These are phyloP conservation scores for Hypocryptadius cinnamomeus DNA, from an alignment of 2,113 vertebrate species.

Conservation along the genomic window DNA sequence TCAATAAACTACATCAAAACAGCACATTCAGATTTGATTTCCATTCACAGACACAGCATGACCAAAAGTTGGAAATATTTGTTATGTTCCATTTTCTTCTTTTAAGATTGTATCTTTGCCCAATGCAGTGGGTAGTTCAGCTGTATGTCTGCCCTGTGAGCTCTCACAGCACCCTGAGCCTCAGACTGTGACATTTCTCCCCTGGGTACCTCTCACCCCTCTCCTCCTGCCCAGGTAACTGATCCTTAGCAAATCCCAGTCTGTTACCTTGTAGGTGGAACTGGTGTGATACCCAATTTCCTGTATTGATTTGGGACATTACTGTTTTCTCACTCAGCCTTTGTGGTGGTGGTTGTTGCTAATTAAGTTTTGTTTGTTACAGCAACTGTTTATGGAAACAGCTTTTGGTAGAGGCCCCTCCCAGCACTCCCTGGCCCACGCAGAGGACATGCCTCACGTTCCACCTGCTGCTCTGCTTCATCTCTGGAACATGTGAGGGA, in stretches of 20 bases:
- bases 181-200: not conserved
- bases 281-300: not conserved
- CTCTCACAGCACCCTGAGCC: not conserved
- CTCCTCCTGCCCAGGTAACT: not conserved
- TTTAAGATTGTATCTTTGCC: not conserved
- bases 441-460: not conserved
- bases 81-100: not conserved
- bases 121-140: not conserved
- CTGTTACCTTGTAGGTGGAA: not conserved
- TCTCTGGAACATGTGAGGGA: not conserved
- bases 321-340: not conserved
- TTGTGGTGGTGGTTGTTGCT: not conserved
- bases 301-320: not conserved
- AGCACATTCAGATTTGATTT: not conserved
- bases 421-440: constrained; percentile 3
- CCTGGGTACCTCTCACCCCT: not conserved
- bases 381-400: constrained; percentile 15
- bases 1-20: not conserved
- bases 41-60: not conserved
- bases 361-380: constrained; percentile 9
- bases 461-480: not conserved
- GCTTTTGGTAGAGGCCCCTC: not conserved
- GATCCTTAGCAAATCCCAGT: not conserved
- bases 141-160: not conserved
- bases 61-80: not conserved